Evolutionary conservation across 2,888 invertebrate species (phyloP), one percentile per base, ranked within the genome.

Genomic region (Phengaris arion): DNA sequence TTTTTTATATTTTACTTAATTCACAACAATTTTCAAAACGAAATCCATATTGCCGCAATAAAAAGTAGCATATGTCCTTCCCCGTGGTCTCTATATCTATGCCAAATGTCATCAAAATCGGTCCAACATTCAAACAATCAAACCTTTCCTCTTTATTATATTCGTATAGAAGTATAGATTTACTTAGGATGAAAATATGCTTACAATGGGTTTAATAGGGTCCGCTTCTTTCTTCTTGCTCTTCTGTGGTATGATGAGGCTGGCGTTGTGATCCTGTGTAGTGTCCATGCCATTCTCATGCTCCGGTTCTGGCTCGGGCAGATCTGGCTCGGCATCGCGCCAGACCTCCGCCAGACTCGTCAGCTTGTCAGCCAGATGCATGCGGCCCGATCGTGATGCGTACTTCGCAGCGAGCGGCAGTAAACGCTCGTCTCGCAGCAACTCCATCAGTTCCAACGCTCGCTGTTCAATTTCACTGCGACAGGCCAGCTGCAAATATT

Each of bases 401-500:
- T 98, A 99, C 85, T 97, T 98, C n/a, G 97, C 96, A 0, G 98
- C 98, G 57, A 98, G 91, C 78, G 97, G 96, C 57, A 98, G 89
- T 0, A 98, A 93, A 69, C 96, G 96, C 2, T 96, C 95, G 82
- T 97, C 96, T 45, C 96, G 95, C 83, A 98, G 94, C 81, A 98
- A 93, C 83, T 97, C 96, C 87, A 98, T 97, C 22, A 98, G 92
- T 88, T 99, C 98, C 73, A 97, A 90, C 0, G 98, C 98, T 64
- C 98, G 94, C 82, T 96, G 96, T 84, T 99, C 98, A 79, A 96
- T 94, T 86, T 97, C 97, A 80, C 96, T 96, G 81, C 96, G 95
- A 83, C 97, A 97, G 1, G 98, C 97, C 79, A 98, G 89, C 97
- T 98, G 89, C 51, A 92, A 83, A 77, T 77, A 15, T 72, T 22